Percentiles rank a stretch among this genome's conserved stretches.
These are phyloP conservation scores for Pseudococcus viburni DNA, from an alignment of 2,888 invertebrate species.

Conservation along the genomic window DNA sequence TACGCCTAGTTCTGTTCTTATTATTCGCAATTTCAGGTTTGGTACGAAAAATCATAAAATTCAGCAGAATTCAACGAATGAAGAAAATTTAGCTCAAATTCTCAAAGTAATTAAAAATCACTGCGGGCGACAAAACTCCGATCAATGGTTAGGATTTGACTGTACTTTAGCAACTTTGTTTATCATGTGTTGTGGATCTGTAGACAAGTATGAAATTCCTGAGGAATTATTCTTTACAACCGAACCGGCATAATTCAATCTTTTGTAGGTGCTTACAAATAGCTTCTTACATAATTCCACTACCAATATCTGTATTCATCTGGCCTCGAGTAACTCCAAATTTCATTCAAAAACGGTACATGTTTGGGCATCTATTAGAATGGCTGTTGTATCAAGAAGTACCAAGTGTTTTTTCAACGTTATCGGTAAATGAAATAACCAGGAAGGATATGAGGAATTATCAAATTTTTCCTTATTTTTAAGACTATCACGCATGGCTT, in stretches of 20 bases:
- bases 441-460: neutral
- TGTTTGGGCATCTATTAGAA: constrained; percentile 59
- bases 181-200: constrained; percentile 57
- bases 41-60: constrained; percentile 33
- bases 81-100: constrained; percentile 56
- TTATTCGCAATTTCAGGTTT: constrained; percentile 4
- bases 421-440: constrained; percentile 28
- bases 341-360: constrained; percentile 33
- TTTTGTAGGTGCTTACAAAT: constrained; percentile 45
- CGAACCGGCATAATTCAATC: neutral
- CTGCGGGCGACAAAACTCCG: constrained; percentile 2
- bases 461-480: neutral
- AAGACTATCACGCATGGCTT: neutral
- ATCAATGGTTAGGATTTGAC: constrained; percentile 45
- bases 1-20: too few species aligned
- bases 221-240: neutral
- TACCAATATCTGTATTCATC: constrained; percentile 43
- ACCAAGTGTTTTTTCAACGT: constrained; percentile 48
- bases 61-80: constrained; percentile 31
- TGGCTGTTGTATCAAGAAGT: constrained; percentile 63
- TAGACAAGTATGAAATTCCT: constrained; percentile 30
- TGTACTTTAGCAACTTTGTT: constrained; percentile 48
- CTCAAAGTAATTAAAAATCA: constrained; percentile 36
- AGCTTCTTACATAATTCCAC: constrained; percentile 41
- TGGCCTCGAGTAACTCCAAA: constrained; percentile 57